Percentiles rank a stretch among this genome's conserved stretches.
These are phyloP conservation scores for Platyrinchus mystaceus DNA, from an alignment of 2,797 vertebrate species.

Conservation along the genomic window DNA sequence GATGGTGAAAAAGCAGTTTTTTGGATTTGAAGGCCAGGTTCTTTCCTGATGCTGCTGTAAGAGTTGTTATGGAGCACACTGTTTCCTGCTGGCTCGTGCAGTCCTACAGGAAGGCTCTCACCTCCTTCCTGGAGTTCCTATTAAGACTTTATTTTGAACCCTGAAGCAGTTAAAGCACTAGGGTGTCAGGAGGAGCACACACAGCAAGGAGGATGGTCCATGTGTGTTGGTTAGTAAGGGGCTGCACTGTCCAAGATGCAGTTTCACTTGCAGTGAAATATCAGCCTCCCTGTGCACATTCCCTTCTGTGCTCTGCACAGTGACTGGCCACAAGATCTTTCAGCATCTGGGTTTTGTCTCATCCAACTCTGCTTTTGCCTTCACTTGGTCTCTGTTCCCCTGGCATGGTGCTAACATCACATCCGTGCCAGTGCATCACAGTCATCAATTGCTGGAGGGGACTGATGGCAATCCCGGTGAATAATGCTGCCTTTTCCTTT, in stretches of 20 bases:
- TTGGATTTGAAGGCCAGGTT: neutral
- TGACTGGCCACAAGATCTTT: neutral
- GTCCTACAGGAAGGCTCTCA: fast-evolving
- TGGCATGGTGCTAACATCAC: neutral
- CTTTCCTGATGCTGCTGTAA: neutral
- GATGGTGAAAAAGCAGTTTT: neutral
- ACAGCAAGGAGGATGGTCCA: neutral
- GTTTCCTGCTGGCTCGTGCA: neutral
- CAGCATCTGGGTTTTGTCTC: neutral
- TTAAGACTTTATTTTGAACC: neutral
- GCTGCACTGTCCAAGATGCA: neutral
- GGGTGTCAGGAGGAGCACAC: neutral
- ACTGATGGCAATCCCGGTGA: neutral
- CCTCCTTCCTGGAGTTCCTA: neutral
- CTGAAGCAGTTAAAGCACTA: neutral
- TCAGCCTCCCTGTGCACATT: neutral
- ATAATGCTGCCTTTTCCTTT: neutral
- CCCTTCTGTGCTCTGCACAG: neutral
- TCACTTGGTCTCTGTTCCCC: neutral
- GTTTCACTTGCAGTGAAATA: neutral
- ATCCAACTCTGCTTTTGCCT: neutral
- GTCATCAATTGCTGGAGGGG: neutral
- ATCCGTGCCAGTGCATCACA: neutral
- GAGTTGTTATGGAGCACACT: neutral
- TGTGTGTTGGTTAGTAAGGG: neutral